phyloP scores from a whole-genome alignment of 2,113 vertebrate genomes.

The Argyrosomus japonicus region DNA sequence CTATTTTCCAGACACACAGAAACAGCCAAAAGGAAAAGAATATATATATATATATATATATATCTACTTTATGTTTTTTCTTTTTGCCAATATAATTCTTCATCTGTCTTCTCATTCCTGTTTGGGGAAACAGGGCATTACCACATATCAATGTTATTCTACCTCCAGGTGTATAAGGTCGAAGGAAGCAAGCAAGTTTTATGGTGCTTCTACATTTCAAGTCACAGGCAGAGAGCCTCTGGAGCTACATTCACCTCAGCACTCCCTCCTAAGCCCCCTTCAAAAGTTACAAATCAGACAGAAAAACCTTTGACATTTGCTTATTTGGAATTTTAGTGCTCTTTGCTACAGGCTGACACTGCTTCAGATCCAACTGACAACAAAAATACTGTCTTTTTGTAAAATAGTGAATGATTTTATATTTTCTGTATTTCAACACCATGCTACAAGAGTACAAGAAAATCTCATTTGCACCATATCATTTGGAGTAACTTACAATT shows the following conservation, averaged over 20 bases:
- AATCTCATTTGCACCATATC: neutral
- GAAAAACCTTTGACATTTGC: constrained; percentile 28
- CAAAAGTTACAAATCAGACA: constrained; percentile 15
- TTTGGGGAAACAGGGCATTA: neutral
- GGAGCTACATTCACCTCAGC: constrained; percentile 1
- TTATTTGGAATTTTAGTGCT: constrained; percentile 25
- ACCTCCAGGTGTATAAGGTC: neutral
- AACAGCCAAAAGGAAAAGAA: neutral
- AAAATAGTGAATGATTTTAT: neutral
- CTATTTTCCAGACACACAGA: neutral
- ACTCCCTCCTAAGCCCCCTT: neutral
- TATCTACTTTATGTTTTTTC: neutral
- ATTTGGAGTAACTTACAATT: neutral
- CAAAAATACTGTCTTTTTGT: neutral
- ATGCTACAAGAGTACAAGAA: neutral
- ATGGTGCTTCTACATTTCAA: constrained; percentile 3
- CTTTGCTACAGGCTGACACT: neutral
- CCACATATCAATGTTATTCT: constrained; percentile 15
- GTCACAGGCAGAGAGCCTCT: constrained; percentile 2
- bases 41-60: neutral
- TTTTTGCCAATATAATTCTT: neutral
- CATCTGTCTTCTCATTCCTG: constrained; percentile 11
- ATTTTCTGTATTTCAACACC: neutral
- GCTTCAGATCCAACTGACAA: constrained; percentile 2
- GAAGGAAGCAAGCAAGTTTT: neutral